Percentiles rank a stretch among this genome's conserved stretches.
Evolutionary conservation across 30 jellyfish, hydroid and myxozoan genomes (phyloP).

Genomic region (Pelagia noctiluca): DNA sequence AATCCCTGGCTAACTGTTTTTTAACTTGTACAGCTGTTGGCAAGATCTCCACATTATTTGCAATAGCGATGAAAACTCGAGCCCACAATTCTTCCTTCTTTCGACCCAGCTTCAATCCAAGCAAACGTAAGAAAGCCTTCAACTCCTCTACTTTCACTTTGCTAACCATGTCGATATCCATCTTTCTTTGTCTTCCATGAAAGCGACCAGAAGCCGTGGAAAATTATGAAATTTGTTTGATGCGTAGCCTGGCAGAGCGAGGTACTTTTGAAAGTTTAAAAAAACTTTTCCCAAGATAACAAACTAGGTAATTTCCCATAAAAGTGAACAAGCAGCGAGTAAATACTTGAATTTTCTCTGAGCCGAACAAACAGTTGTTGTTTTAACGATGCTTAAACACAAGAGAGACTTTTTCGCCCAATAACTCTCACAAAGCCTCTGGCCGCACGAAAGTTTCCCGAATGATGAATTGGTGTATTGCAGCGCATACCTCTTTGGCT

Average conservation of each 20-base stretch:
- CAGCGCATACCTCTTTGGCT: too few relatives aligned
- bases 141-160: slow-evolving; percentile 19
- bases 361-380: background rate
- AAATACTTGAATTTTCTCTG: background rate
- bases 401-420: background rate
- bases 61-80: slow-evolving; percentile 51
- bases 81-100: slow-evolving; percentile 23
- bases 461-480: background rate
- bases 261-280: too few relatives aligned
- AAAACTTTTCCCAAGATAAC: background rate
- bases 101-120: background rate
- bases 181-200: too few relatives aligned
- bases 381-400: background rate
- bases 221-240: background rate
- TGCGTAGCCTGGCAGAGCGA: slow-evolving; percentile 5
- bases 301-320: background rate
- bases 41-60: slow-evolving; percentile 6
- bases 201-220: background rate
- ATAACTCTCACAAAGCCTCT: background rate
- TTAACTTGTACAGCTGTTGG: slow-evolving; percentile 50
- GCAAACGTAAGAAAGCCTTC: slow-evolving; percentile 6
- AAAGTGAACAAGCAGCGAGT: background rate
- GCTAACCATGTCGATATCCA: background rate
- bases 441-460: background rate
- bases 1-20: background rate